phyloP scores from a whole-genome alignment of 2,888 invertebrate genomes.

The Phorcus lineatus region DNA sequence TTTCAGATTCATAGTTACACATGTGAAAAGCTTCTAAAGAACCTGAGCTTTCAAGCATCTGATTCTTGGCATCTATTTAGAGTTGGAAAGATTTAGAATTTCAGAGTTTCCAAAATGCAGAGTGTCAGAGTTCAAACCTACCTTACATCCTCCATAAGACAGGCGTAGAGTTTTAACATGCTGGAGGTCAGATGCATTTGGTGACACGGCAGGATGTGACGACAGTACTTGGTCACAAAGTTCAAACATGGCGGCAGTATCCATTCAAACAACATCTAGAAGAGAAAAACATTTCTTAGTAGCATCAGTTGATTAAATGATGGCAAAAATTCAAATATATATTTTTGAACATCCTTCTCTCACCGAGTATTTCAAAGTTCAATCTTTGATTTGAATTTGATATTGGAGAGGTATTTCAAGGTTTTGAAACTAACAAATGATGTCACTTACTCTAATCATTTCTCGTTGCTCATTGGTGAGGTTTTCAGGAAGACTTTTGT shows the following conservation, averaged over 20 bases:
- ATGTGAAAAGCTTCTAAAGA: too few relatives aligned
- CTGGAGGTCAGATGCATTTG: slow-evolving; percentile 72
- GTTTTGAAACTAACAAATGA: too few relatives aligned
- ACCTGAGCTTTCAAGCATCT: too few relatives aligned
- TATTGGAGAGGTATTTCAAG: too few relatives aligned
- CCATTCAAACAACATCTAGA: slow-evolving; percentile 74
- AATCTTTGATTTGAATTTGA: background rate
- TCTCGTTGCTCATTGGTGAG: slow-evolving; percentile 67
- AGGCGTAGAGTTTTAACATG: slow-evolving; percentile 71
- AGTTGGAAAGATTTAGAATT: too few relatives aligned
- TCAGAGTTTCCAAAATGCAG: too few relatives aligned
- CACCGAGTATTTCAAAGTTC: background rate
- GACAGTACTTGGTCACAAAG: slow-evolving; percentile 71
- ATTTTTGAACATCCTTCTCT: too few relatives aligned
- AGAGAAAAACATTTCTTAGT: background rate
- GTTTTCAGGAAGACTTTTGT: slow-evolving; percentile 64
- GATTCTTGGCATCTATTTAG: too few relatives aligned
- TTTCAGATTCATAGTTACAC: too few relatives aligned
- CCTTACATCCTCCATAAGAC: slow-evolving; percentile 73
- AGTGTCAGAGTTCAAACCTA: slow-evolving; percentile 32
- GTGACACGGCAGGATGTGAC: slow-evolving; percentile 67
- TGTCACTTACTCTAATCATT: slow-evolving; percentile 59
- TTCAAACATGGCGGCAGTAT: slow-evolving; percentile 71
- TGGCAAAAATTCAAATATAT: too few relatives aligned
- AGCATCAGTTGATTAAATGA: too few relatives aligned